Conservation (phyloP, 2,888 invertebrate genomes). For the Sicus ferrugineus region DNA sequence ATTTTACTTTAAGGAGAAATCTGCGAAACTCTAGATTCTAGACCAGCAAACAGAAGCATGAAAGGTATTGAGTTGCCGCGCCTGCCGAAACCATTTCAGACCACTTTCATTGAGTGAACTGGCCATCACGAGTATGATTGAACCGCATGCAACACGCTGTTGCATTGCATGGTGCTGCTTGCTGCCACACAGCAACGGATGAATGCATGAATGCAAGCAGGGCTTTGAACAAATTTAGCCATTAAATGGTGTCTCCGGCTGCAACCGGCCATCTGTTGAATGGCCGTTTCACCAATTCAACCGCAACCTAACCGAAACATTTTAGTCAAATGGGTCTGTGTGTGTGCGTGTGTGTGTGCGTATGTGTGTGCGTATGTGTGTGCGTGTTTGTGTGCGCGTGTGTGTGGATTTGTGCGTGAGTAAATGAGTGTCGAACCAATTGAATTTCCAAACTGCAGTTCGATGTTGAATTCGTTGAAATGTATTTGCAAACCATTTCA, state of each 20-base stretch:
- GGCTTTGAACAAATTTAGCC: background rate
- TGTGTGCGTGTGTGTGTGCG: background rate
- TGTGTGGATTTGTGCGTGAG: background rate
- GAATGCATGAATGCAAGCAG: background rate
- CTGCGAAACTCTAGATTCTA: no score
- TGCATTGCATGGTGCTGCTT: background rate
- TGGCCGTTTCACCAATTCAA: background rate
- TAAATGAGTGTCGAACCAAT: background rate
- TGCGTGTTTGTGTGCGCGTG: background rate
- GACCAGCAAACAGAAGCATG: no score
- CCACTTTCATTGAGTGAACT: constrained; percentile 18
- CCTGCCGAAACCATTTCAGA: background rate
- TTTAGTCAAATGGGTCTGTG: background rate
- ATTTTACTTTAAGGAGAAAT: no score
- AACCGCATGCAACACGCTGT: constrained; percentile 14
- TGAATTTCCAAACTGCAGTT: background rate
- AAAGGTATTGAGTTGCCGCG: background rate
- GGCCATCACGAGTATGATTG: constrained; percentile 8
- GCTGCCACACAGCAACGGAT: background rate
- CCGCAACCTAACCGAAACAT: no score
- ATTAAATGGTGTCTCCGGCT: background rate
- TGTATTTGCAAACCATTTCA: background rate
- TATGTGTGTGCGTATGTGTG: background rate
- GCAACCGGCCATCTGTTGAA: background rate
- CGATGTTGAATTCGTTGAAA: background rate